These are phyloP conservation scores for Aporophyla nigra DNA, from an alignment of 2,888 invertebrate species.

Conservation along the genomic window DNA sequence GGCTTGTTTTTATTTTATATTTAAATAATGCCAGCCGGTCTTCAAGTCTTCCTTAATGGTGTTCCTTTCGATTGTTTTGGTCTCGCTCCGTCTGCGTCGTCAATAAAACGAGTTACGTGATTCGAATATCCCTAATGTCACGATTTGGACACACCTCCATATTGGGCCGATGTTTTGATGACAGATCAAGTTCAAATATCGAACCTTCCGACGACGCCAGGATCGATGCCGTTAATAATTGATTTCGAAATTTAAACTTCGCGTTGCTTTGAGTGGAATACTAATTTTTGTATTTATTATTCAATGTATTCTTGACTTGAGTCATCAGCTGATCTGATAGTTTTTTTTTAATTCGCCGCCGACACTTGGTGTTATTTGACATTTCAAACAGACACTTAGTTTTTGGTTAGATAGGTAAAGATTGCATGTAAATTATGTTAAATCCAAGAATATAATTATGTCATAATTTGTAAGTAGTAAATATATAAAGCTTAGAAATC, in stretches of 20 bases:
- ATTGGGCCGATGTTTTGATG: constrained; percentile 36
- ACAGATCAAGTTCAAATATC: constrained; percentile 44
- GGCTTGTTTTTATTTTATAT: constrained; percentile 49
- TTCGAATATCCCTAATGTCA: constrained; percentile 55
- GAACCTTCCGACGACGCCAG: constrained; percentile 17
- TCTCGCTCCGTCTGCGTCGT: constrained; percentile 63
- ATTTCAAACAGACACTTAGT: too few relatives aligned
- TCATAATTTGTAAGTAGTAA: too few relatives aligned
- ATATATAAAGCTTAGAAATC: too few relatives aligned
- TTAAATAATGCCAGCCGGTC: constrained; percentile 42
- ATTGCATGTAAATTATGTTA: too few relatives aligned
- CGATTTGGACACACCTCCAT: constrained; percentile 39
- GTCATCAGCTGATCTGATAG: not conserved
- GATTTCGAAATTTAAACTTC: constrained; percentile 41
- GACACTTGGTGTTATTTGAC: too few relatives aligned
- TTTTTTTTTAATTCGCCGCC: not conserved
- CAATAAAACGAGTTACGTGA: constrained; percentile 69
- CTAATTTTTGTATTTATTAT: not conserved
- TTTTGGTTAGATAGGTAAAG: too few relatives aligned
- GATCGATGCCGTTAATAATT: constrained; percentile 3
- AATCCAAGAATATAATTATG: too few relatives aligned
- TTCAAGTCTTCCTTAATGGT: constrained; percentile 55
- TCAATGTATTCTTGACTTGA: not conserved
- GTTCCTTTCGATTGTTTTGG: constrained; percentile 70
- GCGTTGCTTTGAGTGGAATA: constrained; percentile 23